Evolutionary conservation across 2,797 vertebrate species (phyloP).

Genomic region (Eospalax fontanierii): DNA sequence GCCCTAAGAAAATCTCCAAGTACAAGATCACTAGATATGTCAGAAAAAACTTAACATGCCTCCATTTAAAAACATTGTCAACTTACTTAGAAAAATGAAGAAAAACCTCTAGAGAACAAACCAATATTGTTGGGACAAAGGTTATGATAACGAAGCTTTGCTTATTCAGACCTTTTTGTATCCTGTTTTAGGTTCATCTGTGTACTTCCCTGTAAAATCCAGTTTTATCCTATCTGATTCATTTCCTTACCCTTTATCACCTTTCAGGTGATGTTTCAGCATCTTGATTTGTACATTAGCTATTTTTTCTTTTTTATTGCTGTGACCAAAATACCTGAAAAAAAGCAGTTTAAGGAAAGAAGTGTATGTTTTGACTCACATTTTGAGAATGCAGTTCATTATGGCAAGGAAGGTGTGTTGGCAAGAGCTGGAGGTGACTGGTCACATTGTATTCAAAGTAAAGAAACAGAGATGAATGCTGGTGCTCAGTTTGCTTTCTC

Average conservation of each 20-base stretch:
- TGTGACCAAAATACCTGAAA: neutral
- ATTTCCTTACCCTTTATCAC: neutral
- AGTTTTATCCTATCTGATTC: neutral
- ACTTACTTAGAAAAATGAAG: conserved; percentile 57
- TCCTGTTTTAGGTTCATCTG: neutral
- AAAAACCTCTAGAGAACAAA: conserved; percentile 37
- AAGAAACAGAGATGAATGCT: neutral
- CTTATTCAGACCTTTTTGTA: neutral
- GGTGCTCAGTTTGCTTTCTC: neutral
- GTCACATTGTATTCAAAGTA: neutral
- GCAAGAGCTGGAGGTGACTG: neutral
- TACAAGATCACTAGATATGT: conserved; percentile 11
- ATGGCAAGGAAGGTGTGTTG: neutral
- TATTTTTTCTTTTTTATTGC: neutral
- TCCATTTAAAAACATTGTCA: conserved; percentile 1
- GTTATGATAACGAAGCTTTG: neutral
- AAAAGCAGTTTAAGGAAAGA: neutral
- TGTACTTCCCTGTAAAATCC: neutral
- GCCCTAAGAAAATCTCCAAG: neutral
- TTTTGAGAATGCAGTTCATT: neutral
- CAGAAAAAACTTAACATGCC: conserved; percentile 13
- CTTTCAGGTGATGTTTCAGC: neutral
- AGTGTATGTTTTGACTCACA: neutral
- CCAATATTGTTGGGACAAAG: neutral
- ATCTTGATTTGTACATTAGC: neutral